Evolutionary conservation across 2,113 vertebrate genomes (phyloP).

Genomic region (Willisornis vidua): DNA sequence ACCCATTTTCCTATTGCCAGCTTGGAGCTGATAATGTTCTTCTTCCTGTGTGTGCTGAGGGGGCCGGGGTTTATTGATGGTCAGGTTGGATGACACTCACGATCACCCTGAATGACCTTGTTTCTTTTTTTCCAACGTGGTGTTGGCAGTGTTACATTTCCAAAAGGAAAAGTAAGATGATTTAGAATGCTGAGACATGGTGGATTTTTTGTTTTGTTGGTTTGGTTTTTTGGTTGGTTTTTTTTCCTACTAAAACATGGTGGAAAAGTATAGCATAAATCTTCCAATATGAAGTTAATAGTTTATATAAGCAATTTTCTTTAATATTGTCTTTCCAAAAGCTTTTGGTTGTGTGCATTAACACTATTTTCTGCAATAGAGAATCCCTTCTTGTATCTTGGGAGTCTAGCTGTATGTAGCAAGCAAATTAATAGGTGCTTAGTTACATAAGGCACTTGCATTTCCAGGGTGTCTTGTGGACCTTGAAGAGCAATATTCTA

Average conservation of each 20-base stretch:
- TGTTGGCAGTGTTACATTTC: background rate
- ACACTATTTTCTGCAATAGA: background rate
- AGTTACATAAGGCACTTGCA: background rate
- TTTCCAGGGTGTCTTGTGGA: constrained; percentile 2
- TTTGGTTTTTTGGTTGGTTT: background rate
- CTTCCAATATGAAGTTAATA: background rate
- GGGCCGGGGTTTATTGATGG: background rate
- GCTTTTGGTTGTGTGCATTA: background rate
- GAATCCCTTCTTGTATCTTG: background rate
- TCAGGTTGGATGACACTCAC: background rate
- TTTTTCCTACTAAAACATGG: background rate
- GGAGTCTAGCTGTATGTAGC: background rate
- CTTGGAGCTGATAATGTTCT: background rate
- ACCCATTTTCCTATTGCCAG: background rate
- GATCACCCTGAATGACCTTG: background rate
- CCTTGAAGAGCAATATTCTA: background rate
- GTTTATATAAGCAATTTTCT: background rate
- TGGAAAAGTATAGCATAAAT: background rate
- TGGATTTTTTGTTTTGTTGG: background rate
- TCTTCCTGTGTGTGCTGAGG: background rate
- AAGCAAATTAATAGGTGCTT: background rate
- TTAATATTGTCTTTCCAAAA: background rate
- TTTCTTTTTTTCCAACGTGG: background rate
- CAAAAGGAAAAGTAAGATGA: background rate
- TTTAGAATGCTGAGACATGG: background rate